These are phyloP conservation scores for Saturnia pavonia DNA, from an alignment of 2,888 invertebrate genomes.

Conservation along the genomic window DNA sequence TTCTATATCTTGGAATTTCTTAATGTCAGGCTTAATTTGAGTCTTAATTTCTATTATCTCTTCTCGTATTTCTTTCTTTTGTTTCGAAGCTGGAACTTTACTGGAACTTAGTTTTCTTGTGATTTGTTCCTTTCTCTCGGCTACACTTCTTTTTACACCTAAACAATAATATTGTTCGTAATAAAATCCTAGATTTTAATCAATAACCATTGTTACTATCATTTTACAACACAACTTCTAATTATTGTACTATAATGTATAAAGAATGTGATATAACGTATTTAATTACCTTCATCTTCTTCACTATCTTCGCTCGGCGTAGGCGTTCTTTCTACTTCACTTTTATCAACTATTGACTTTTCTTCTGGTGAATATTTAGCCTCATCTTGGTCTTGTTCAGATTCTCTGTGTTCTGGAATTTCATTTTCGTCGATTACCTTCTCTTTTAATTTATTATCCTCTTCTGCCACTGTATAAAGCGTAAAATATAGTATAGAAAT, in stretches of 20 bases:
- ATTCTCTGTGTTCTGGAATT: conserved; percentile 62
- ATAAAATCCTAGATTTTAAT: background rate
- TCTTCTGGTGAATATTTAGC: conserved; percentile 91
- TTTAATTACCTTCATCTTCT: conserved; percentile 71
- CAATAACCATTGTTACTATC: background rate
- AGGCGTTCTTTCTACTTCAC: conserved; percentile 80
- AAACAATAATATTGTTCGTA: conserved; percentile 19
- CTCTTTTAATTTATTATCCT: conserved; percentile 77
- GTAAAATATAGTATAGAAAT: background rate
- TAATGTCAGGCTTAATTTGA: conserved; percentile 83
- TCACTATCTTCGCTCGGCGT: conserved; percentile 79
- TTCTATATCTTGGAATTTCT: conserved; percentile 77
- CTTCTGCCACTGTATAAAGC: conserved; percentile 58
- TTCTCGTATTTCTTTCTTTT: conserved; percentile 87
- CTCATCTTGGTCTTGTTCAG: conserved; percentile 82
- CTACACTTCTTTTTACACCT: conserved; percentile 86
- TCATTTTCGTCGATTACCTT: conserved; percentile 64
- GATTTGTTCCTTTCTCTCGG: conserved; percentile 89
- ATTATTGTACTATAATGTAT: background rate
- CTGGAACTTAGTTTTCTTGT: conserved; percentile 87
- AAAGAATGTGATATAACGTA: no score
- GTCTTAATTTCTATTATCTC: conserved; percentile 87
- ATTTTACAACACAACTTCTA: background rate
- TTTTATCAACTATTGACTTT: conserved; percentile 86
- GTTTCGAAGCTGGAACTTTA: conserved; percentile 87